Conservation (phyloP, 2,797 vertebrate species). For the Sebastes aleutianus region DNA sequence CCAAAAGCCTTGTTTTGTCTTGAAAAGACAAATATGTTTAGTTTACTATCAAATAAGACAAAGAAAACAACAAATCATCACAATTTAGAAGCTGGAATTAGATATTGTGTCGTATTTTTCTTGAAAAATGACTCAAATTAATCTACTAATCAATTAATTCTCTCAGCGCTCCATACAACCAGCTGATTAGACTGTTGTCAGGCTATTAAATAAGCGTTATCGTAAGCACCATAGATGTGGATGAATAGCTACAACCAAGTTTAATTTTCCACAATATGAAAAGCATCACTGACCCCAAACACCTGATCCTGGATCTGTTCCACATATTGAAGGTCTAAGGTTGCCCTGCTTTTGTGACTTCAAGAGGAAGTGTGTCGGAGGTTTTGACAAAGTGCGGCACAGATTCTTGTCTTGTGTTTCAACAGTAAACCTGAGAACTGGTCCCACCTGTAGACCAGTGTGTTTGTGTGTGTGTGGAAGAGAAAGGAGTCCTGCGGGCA, state of each 20-base stretch:
- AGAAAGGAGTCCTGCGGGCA: slow-evolving; percentile 5
- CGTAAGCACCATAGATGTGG: no score
- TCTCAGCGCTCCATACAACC: not conserved
- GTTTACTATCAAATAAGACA: not conserved
- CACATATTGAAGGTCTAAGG: slow-evolving; percentile 5
- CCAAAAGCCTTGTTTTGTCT: not conserved
- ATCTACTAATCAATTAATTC: not conserved
- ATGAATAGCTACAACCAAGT: not conserved
- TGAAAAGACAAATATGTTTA: not conserved
- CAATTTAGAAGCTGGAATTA: not conserved
- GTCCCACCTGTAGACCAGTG: slow-evolving; percentile 38
- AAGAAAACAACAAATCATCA: not conserved
- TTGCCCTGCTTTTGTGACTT: slow-evolving; percentile 20
- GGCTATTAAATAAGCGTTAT: no score
- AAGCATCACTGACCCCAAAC: slow-evolving; percentile 18
- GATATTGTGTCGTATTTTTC: not conserved
- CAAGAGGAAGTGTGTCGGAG: slow-evolving; percentile 14
- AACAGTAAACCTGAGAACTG: slow-evolving; percentile 48
- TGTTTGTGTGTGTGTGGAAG: slow-evolving; percentile 26
- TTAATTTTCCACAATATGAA: not conserved
- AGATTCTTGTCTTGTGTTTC: slow-evolving; percentile 45
- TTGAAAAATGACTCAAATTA: not conserved
- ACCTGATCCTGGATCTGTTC: slow-evolving; percentile 8
- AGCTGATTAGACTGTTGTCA: no score
- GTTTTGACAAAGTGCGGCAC: slow-evolving; percentile 31